These are phyloP conservation scores for Uropetala carovei DNA, from an alignment of 2,888 invertebrate genomes.

Conservation along the genomic window DNA sequence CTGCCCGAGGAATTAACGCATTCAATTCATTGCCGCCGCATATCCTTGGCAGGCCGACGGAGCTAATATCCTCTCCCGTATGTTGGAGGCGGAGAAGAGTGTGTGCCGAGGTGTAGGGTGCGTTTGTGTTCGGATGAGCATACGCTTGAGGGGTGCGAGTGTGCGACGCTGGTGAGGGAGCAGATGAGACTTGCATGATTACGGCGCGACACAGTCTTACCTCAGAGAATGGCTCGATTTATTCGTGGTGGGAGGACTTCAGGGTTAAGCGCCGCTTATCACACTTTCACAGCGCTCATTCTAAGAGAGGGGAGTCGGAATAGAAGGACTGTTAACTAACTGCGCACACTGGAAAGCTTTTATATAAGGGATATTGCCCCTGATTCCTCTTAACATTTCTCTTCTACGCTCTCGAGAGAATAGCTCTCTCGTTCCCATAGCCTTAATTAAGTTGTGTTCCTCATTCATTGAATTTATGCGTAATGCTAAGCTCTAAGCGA, in stretches of 20 bases:
- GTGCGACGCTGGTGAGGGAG: background rate
- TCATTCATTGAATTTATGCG: background rate
- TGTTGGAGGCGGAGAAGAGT: slow-evolving; percentile 14
- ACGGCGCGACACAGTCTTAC: background rate
- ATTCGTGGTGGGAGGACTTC: background rate
- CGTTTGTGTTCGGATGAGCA: background rate
- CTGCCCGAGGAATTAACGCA: slow-evolving; percentile 47
- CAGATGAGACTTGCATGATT: slow-evolving; percentile 27
- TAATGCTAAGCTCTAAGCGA: background rate
- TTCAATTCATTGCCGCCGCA: slow-evolving; percentile 33
- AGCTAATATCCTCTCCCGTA: slow-evolving; percentile 43
- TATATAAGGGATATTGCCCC: slow-evolving; percentile 42
- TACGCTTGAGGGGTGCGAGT: background rate
- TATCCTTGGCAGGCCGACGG: slow-evolving; percentile 43
- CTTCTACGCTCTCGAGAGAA: background rate
- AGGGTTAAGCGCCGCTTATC: slow-evolving; percentile 38
- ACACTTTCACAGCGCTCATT: background rate
- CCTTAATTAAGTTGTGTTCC: background rate
- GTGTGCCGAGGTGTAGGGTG: background rate
- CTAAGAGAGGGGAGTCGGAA: background rate
- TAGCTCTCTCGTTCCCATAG: background rate
- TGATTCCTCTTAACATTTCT: background rate
- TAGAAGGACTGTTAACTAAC: slow-evolving; percentile 14
- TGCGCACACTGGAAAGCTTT: slow-evolving; percentile 11
- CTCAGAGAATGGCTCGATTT: background rate